Base-by-base conservation (phyloP, 2,888 invertebrate species). In the Apodemia mormo region DNA sequence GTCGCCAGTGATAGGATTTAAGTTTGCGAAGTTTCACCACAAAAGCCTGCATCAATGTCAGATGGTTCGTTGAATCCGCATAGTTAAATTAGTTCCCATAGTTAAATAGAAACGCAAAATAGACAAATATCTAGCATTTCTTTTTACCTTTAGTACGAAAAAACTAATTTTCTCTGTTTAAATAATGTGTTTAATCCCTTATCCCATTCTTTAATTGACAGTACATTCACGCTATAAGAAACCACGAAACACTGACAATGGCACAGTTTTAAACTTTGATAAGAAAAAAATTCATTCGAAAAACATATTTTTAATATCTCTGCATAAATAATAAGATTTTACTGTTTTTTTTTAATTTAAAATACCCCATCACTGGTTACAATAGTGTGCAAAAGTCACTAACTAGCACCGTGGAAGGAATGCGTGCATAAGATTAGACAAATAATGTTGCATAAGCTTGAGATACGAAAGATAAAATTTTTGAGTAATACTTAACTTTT, bases 381-480 rank as follows among this genome's bases (percentile, higher is more conserved):
- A 58, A 49, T 30, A 29, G 66, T 66, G 30, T 49, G 66, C 49
- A 66, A 66, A 22, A 29, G 49, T 10, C 54, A 67, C 65, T 68
- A 65, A 56, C 66, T 75, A 95, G 95, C 95, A 95, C 95, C 94
- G 94, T 94, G 95, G 95, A 95, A 95, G 95, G 95, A 95, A 95
- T 95, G 94, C 94, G 94, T 94, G 92, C 91, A 87, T 88, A 84
- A 86, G 83, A 87, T 84, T 86, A 79, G 82, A 79, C 61, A 72
- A 72, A 73, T 68, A 71, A 74, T 67, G 56, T 68, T 29, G 73
- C 68, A 67, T 70, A 72, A 75, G 74, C 72, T 68, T 70, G 70
- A 12, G 45, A 45, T 45, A 45, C 12, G 12, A 45, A 45, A 45
- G 12, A 12, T 45, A 45, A 12, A 0, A 12, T 45, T 45, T 10